Base-by-base conservation (phyloP, 2,888 invertebrate species). In the Pocota personata region DNA sequence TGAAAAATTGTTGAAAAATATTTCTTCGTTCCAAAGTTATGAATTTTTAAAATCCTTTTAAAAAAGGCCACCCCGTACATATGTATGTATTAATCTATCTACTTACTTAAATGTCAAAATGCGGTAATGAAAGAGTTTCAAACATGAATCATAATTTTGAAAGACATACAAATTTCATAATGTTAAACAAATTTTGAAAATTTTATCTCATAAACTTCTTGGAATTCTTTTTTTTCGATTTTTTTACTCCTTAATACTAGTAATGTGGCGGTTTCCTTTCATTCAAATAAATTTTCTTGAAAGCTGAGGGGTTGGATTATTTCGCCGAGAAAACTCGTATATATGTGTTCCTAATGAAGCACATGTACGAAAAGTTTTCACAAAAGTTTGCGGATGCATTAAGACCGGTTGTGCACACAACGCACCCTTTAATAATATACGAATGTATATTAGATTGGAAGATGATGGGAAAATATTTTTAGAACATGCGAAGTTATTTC, bases 331-430 rank as follows among this genome's bases (percentile, higher is more conserved):
- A 14, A 19, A 57, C 6, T 8, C 19, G 19, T 19, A 57, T 27
- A 19, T 35, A 35, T 58, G 16, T 19, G 24, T 46, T 58, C 12
- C 19, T 37, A 35, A 58, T 35, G 57, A 58, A 37, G n/a, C 57
- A 57, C 35, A 57, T 57, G 37, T 37, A 58, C 19, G 6, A 58
- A 21, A 58, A 58, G 35, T 58, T 58, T 58, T 16, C 19, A 30
- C 32, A 32, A 57, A 57, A 57, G 16, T 57, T 32, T 32, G 3
- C 24, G 16, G 10, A 14, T 27, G 52, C 6, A 24, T 52, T 4
- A 52, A 27, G 27, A 27, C 30, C 32, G 55, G 32, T 32, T 55
- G 16, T 55, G 30, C 52, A n/a, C n/a, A n/a, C 1, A n/a, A 32
- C 16, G 57, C n/a, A 30, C 10, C 12, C 6, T 19, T 8, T 8